phyloP scores from a whole-genome alignment of 2,113 vertebrate species.

The Todiramphus saurophagus region DNA sequence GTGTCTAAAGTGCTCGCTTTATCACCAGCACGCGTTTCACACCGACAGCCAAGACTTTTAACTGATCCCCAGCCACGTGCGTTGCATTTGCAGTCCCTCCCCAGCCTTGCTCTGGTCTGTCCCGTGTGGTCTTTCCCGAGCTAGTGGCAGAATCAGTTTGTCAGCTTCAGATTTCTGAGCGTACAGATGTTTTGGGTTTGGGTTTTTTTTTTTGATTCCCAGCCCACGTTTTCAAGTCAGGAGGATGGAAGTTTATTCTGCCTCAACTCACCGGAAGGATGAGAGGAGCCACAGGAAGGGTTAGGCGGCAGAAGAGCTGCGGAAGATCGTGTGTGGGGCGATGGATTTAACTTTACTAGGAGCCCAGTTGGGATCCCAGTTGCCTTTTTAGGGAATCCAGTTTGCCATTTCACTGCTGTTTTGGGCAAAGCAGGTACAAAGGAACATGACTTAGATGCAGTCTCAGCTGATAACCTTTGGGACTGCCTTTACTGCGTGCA shows the following conservation, averaged over 20 bases:
- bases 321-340: neutral
- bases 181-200: fast-evolving
- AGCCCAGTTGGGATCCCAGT: neutral
- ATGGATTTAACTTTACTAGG: neutral
- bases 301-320: neutral
- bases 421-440: neutral
- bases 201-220: neutral
- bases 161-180: neutral
- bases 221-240: neutral
- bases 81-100: slow-evolving; percentile 29
- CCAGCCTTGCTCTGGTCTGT: neutral
- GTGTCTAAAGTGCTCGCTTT: slow-evolving; percentile 32
- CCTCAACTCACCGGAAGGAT: neutral
- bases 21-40: slow-evolving; percentile 35
- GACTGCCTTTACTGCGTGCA: neutral
- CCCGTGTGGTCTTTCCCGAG: neutral
- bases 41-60: slow-evolving; percentile 32
- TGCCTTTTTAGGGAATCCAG: neutral
- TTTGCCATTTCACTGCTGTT: neutral
- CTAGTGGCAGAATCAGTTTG: neutral
- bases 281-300: neutral
- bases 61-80: neutral
- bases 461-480: neutral
- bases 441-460: neutral
- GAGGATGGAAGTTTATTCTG: neutral